Evolutionary conservation across 2,888 invertebrate species (phyloP).

Genomic region (Tenthredo distinguenda): DNA sequence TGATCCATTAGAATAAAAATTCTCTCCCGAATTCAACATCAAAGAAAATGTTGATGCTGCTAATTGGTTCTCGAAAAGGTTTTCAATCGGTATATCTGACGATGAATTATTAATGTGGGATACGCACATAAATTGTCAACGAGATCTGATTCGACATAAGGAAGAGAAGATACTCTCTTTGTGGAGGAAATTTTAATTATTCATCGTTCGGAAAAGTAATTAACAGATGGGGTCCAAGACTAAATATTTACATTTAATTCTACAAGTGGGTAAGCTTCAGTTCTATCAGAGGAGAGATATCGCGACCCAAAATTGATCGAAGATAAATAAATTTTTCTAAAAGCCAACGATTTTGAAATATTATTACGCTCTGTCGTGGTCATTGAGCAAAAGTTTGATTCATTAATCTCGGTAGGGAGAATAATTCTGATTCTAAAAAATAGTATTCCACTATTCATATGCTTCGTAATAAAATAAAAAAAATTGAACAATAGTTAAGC

Average conservation of each 20-base stretch:
- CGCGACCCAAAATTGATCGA: background rate
- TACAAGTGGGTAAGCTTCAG: background rate
- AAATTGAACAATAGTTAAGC: background rate
- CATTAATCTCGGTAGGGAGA: no score
- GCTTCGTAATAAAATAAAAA: background rate
- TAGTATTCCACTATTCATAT: no score
- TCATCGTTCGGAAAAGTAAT: background rate
- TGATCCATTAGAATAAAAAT: background rate
- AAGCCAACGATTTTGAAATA: background rate
- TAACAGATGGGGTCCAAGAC: background rate
- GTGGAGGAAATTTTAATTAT: background rate
- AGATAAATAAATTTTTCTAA: background rate
- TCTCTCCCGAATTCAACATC: background rate
- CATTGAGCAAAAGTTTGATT: no score
- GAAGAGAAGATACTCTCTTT: background rate
- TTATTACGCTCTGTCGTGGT: no score
- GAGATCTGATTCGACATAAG: background rate
- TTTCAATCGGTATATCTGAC: background rate
- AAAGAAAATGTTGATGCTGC: background rate
- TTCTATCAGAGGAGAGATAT: background rate
- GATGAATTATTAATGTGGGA: background rate
- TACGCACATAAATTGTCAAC: background rate
- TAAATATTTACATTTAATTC: background rate
- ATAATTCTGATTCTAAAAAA: background rate
- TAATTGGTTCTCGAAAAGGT: background rate